Conservation (phyloP, 2,888 invertebrate species). For the Dichetophora obliterata region DNA sequence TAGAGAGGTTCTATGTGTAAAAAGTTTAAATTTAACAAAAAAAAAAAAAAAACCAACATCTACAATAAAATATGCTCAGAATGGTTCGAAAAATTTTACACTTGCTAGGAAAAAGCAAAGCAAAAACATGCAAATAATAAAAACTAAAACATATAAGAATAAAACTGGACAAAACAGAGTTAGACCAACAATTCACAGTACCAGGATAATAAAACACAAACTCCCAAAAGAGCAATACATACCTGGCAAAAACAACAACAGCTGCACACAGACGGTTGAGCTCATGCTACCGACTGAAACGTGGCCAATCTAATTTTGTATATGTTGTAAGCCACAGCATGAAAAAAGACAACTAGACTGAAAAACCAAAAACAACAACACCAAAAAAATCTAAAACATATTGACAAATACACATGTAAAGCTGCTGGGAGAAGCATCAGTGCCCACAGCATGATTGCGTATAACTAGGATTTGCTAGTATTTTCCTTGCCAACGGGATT, state of each 20-base stretch:
- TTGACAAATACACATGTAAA: conserved; percentile 20
- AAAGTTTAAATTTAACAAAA: background rate
- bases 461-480: no score
- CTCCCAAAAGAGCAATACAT: conserved; percentile 4
- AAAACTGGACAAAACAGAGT: no score
- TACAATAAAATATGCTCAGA: background rate
- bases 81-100: background rate
- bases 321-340: background rate
- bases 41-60: background rate
- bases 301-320: conserved; percentile 11
- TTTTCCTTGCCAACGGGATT: no score
- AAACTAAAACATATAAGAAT: no score
- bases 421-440: background rate
- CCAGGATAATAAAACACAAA: conserved; percentile 23
- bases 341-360: no score
- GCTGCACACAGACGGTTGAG: background rate
- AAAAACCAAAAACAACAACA: background rate
- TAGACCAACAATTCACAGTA: conserved; percentile 2
- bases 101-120: background rate
- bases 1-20: no score
- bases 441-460: background rate
- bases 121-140: background rate
- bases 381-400: background rate
- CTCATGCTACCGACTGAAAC: background rate
- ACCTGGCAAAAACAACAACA: conserved; percentile 26